These are phyloP conservation scores for Melanerpes formicivorus DNA, from an alignment of 2,113 vertebrate species.

Conservation along the genomic window DNA sequence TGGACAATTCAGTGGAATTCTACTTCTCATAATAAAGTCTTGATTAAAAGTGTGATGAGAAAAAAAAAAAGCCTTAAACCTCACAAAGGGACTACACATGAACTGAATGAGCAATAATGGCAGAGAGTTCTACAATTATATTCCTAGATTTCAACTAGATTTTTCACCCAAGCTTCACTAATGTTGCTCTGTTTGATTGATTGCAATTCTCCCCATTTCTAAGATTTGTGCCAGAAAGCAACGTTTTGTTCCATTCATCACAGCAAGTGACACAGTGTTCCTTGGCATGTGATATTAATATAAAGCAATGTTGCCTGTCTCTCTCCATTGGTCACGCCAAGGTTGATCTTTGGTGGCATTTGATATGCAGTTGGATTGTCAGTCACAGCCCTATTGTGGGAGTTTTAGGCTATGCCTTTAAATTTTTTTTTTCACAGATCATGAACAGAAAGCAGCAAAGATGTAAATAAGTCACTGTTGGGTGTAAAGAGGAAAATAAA, in stretches of 20 bases:
- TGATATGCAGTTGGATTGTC: not conserved
- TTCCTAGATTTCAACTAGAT: not conserved
- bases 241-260: conserved; percentile 65
- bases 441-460: too few relatives aligned
- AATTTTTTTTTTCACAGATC: too few relatives aligned
- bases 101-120: conserved; percentile 45
- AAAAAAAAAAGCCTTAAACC: not conserved
- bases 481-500: too few relatives aligned
- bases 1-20: not conserved
- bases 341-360: conserved; percentile 21
- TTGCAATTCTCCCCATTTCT: conserved; percentile 53
- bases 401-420: too few relatives aligned
- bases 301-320: conserved; percentile 49
- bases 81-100: not conserved
- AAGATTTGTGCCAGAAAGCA: conserved; percentile 69
- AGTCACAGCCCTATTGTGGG: not conserved
- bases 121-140: not conserved
- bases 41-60: conserved; percentile 49
- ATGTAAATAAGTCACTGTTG: too few relatives aligned
- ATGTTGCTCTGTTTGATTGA: conserved; percentile 57
- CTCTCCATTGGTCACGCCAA: conserved; percentile 35
- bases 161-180: conserved; percentile 53
- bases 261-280: conserved; percentile 51
- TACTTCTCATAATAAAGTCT: conserved; percentile 22
- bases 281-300: conserved; percentile 61